Percentiles rank a stretch among this genome's conserved stretches.
Evolutionary conservation across 2,888 invertebrate genomes (phyloP).

Genomic region (Cantharis rustica): DNA sequence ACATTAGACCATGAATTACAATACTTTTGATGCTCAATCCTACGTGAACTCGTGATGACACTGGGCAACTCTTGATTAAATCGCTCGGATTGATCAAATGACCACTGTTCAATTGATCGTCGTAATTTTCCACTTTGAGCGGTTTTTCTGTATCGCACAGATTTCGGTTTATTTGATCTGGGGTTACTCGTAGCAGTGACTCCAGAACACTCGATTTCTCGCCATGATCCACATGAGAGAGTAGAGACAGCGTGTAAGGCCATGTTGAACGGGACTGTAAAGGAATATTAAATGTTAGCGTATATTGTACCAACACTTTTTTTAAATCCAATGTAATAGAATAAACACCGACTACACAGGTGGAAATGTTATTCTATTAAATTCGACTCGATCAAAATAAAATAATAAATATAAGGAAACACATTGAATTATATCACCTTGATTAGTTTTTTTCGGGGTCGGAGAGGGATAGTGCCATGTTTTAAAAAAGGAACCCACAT

Average conservation of each 20-base stretch:
- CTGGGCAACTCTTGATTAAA: neutral
- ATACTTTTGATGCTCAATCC: neutral
- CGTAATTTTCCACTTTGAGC: neutral
- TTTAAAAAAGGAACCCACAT: neutral
- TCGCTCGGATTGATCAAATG: neutral
- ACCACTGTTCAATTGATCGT: neutral
- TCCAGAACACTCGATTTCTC: constrained; percentile 48
- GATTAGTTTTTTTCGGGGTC: neutral
- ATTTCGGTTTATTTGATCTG: constrained; percentile 7
- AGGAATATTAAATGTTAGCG: neutral
- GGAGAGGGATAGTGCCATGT: neutral
- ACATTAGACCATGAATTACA: neutral
- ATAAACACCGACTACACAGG: neutral
- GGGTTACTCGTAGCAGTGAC: neutral
- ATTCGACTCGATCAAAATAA: neutral
- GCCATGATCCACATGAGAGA: constrained; percentile 56
- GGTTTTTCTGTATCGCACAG: constrained; percentile 8
- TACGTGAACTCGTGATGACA: neutral
- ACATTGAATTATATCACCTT: neutral
- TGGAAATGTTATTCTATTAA: neutral
- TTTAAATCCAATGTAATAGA: too few relatives aligned
- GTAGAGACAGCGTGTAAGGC: constrained; percentile 45
- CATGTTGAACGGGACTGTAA: constrained; percentile 51
- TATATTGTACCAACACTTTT: neutral
- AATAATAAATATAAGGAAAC: neutral